Conservation (phyloP, 2,113 vertebrate genomes). For the Tychaedon coryphoeus region DNA sequence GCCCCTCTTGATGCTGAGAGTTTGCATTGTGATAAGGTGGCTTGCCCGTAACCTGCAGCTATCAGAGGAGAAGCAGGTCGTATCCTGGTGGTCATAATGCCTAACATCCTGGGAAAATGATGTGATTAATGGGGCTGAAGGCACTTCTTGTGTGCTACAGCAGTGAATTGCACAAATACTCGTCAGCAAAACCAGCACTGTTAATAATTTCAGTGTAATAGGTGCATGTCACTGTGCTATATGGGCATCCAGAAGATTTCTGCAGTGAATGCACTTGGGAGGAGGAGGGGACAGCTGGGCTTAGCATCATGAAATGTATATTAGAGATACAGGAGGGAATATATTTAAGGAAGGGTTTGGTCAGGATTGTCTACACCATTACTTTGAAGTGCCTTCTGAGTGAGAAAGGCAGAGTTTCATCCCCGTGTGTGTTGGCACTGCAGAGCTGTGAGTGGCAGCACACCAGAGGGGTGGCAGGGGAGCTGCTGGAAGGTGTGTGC, state of each 20-base stretch:
- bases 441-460: not conserved
- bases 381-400: not conserved
- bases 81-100: not conserved
- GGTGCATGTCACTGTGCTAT: not conserved
- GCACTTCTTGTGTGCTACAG: not conserved
- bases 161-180: not conserved
- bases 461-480: not conserved
- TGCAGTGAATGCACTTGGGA: not conserved
- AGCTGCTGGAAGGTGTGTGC: not conserved
- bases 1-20: not conserved
- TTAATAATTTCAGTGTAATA: not conserved
- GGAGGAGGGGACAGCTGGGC: not conserved
- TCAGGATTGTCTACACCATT: not conserved
- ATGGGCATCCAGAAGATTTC: not conserved
- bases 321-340: not conserved
- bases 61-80: not conserved
- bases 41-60: not conserved
- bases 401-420: not conserved
- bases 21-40: not conserved
- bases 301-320: not conserved
- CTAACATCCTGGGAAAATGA: not conserved
- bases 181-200: not conserved
- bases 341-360: not conserved
- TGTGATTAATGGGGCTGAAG: not conserved
- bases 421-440: not conserved